Evolutionary conservation across 2,113 vertebrate species (phyloP).

Genomic region (Tiliqua scincoides): DNA sequence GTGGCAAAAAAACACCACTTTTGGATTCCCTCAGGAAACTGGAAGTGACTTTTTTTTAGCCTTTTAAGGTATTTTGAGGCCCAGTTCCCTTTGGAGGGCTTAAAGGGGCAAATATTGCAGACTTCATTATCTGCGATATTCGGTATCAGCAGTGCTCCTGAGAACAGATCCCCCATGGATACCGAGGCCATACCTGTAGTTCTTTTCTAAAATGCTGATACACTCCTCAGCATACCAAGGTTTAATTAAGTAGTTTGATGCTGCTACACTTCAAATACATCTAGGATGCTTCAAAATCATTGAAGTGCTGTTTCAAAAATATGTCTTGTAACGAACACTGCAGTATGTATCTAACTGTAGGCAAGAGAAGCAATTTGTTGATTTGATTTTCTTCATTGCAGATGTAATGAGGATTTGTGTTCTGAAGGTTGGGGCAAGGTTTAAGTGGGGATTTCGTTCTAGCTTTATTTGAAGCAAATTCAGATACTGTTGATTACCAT

Average conservation of each 20-base stretch:
- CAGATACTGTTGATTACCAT: neutral
- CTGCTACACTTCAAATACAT: neutral
- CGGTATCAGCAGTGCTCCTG: too few relatives aligned
- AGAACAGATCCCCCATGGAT: too few relatives aligned
- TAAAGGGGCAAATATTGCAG: too few relatives aligned
- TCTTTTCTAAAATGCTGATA: neutral
- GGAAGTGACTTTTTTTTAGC: too few relatives aligned
- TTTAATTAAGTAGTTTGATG: neutral
- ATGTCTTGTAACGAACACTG: neutral
- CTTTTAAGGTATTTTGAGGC: too few relatives aligned
- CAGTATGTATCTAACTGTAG: neutral
- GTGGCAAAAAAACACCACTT: too few relatives aligned
- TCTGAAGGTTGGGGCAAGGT: neutral
- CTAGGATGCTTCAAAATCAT: neutral
- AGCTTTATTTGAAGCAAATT: constrained; percentile 29
- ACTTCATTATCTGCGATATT: too few relatives aligned
- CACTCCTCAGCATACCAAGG: neutral
- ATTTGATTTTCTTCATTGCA: neutral
- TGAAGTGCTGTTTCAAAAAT: neutral
- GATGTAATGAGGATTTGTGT: constrained; percentile 12
- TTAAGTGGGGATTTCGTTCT: constrained; percentile 13
- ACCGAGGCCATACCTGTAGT: too few relatives aligned
- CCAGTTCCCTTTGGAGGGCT: too few relatives aligned
- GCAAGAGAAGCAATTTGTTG: neutral
- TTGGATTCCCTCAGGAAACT: too few relatives aligned